These are phyloP conservation scores for Autographa gamma DNA, from an alignment of 2,888 invertebrate species.

Conservation along the genomic window DNA sequence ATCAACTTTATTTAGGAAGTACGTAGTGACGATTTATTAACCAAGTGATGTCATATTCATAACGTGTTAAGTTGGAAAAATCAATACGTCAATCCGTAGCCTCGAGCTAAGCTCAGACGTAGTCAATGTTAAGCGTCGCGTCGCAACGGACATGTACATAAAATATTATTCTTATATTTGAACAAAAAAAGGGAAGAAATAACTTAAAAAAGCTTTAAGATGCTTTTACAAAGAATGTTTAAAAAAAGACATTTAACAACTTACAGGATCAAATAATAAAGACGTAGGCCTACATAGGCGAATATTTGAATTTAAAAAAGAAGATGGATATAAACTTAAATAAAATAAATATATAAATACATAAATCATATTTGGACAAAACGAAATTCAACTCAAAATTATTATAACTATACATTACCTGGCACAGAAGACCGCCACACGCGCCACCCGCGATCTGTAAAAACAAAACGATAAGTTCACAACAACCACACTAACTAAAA, in stretches of 20 bases:
- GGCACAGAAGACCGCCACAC: slow-evolving; percentile 15
- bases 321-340: neutral
- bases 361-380: slow-evolving; percentile 30
- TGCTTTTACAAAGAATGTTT: no score
- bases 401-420: slow-evolving; percentile 70
- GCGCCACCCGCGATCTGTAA: slow-evolving; percentile 68
- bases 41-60: neutral
- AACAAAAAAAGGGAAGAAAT: neutral
- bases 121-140: neutral
- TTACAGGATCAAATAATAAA: neutral
- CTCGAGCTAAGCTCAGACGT: slow-evolving; percentile 15
- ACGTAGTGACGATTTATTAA: no score
- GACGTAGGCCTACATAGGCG: no score
- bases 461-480: slow-evolving; percentile 56
- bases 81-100: slow-evolving; percentile 9
- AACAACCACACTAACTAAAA: slow-evolving; percentile 46
- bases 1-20: no score
- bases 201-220: no score
- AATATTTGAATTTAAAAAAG: neutral
- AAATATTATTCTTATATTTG: neutral
- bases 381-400: slow-evolving; percentile 31
- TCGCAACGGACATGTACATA: neutral
- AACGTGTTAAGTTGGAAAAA: slow-evolving; percentile 8
- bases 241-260: neutral
- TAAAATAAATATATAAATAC: slow-evolving; percentile 18